These are phyloP conservation scores for Lepus europaeus DNA, from an alignment of 2,113 vertebrate genomes.

Conservation along the genomic window DNA sequence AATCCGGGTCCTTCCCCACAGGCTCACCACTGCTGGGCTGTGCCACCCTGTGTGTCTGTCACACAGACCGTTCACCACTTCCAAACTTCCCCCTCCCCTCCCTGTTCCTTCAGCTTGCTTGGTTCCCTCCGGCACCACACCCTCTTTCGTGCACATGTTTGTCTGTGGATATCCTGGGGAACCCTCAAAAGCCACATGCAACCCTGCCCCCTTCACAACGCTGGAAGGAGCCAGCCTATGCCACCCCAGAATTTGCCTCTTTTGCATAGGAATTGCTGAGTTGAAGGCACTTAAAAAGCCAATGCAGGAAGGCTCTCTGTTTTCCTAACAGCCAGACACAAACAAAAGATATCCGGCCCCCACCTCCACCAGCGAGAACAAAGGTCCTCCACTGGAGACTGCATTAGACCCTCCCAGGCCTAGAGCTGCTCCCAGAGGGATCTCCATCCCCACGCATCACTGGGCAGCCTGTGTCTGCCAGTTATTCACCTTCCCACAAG, in stretches of 20 bases:
- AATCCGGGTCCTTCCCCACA: too few species aligned
- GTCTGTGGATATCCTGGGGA: neutral
- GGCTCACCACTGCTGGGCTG: too few species aligned
- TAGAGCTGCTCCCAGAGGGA: neutral
- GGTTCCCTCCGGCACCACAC: neutral
- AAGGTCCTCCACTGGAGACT: neutral
- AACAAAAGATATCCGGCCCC: neutral
- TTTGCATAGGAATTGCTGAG: neutral
- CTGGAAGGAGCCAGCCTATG: neutral
- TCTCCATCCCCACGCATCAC: neutral
- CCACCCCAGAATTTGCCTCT: neutral
- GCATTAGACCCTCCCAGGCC: neutral
- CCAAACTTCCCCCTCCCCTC: rapidly evolving
- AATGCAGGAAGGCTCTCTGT: neutral
- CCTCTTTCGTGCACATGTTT: neutral
- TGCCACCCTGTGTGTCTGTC: too few species aligned
- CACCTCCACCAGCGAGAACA: neutral
- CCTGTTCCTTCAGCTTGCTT: neutral
- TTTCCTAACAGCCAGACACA: neutral
- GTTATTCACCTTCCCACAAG: neutral
- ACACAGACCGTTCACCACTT: neutral
- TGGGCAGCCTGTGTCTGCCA: neutral
- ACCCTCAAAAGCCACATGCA: neutral
- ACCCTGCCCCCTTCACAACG: neutral
- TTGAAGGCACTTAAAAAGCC: neutral